Percentiles rank a stretch among this genome's conserved stretches.
Evolutionary conservation across 2,797 vertebrate genomes (phyloP).

Genomic region (Miichthys miiuy): DNA sequence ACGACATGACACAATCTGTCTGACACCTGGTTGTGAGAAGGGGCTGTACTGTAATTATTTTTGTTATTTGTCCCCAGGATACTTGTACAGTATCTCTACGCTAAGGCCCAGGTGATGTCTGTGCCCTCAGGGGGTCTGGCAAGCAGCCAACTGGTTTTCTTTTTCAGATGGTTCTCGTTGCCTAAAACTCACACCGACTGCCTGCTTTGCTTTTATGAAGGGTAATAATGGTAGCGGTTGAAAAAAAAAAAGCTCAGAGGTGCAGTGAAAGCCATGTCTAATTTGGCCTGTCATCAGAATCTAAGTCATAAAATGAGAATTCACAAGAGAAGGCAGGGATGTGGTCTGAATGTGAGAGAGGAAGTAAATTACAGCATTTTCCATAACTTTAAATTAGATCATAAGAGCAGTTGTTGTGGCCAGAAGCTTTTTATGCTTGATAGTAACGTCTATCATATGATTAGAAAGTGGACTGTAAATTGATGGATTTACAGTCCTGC

Average conservation of each 20-base stretch:
- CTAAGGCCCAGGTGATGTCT: conserved; percentile 57
- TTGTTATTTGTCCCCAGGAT: conserved; percentile 52
- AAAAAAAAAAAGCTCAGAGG: conserved; percentile 27
- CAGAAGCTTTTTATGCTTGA: background rate
- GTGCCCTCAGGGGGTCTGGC: conserved; percentile 50
- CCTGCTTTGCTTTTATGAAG: conserved; percentile 48
- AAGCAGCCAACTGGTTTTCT: conserved; percentile 45
- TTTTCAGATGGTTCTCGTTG: conserved; percentile 51
- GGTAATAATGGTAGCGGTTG: conserved; percentile 31
- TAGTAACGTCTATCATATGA: background rate
- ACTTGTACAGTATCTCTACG: conserved; percentile 1
- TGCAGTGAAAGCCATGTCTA: conserved; percentile 26
- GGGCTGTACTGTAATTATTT: conserved; percentile 48
- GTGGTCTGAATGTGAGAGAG: conserved; percentile 31
- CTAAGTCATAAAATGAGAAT: conserved; percentile 42
- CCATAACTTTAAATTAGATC: conserved; percentile 4
- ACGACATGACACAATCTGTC: conserved; percentile 30
- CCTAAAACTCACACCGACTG: conserved; percentile 20
- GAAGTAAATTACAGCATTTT: conserved; percentile 38
- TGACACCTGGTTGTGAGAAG: conserved; percentile 46
- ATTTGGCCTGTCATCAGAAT: conserved; percentile 57
- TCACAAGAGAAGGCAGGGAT: conserved; percentile 32
- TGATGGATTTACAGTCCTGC: conserved; percentile 15
- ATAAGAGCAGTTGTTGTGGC: background rate
- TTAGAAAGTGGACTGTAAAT: background rate